Conservation (phyloP, 2,113 vertebrate species). For the Petaurus breviceps region DNA sequence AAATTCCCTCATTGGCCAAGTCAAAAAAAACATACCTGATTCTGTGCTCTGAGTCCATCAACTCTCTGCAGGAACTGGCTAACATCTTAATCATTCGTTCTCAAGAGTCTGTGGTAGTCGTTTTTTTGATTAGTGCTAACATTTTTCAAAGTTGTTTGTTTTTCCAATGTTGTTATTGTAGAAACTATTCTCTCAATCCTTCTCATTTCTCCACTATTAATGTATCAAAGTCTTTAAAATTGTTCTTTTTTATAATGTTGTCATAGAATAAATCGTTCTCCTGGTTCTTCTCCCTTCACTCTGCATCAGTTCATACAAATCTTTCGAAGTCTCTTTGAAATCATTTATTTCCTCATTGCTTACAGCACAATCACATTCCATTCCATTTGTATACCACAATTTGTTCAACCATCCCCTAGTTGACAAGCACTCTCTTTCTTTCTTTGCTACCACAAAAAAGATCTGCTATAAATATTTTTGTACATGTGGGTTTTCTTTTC, state of each 20-base stretch:
- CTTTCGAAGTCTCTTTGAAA: neutral
- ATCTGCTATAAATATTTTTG: neutral
- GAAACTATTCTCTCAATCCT: neutral
- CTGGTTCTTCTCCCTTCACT: neutral
- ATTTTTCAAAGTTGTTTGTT: neutral
- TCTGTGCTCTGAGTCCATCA: neutral
- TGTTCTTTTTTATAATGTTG: neutral
- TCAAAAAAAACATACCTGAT: neutral
- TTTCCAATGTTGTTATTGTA: neutral
- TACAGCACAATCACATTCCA: neutral
- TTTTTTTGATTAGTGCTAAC: neutral
- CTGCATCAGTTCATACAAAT: neutral
- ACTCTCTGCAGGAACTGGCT: neutral
- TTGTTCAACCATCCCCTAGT: neutral
- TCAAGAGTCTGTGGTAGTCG: neutral
- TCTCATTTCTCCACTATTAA: neutral
- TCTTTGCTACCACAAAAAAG: neutral
- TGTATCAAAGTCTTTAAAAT: neutral
- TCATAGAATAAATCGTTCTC: neutral
- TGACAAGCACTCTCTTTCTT: neutral
- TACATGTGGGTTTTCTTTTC: neutral
- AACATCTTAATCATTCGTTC: neutral
- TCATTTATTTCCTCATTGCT: neutral
- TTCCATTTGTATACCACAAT: neutral
- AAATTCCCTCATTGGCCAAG: neutral